Conservation (phyloP, 2,797 vertebrate species). For the Myripristis murdjan region DNA sequence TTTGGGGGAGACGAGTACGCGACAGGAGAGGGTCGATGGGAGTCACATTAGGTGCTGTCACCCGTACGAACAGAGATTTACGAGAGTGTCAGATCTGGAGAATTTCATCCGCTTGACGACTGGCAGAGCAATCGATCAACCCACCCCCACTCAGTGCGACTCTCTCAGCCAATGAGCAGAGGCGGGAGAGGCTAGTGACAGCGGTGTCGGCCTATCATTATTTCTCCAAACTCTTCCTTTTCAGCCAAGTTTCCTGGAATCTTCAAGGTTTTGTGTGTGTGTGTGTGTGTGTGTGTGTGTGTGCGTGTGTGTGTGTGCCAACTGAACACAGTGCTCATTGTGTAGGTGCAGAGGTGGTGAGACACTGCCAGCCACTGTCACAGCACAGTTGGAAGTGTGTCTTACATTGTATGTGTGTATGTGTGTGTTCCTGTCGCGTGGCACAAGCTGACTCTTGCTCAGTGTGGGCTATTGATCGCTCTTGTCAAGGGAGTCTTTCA, state of each 20-base stretch:
- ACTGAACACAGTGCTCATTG: slow-evolving; percentile 24
- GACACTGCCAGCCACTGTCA: slow-evolving; percentile 36
- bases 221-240: slow-evolving; percentile 32
- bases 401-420: slow-evolving; percentile 3
- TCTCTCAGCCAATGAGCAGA: slow-evolving; percentile 53
- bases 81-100: slow-evolving; percentile 56
- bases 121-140: slow-evolving; percentile 70
- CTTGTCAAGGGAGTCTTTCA: slow-evolving; percentile 39
- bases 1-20: slow-evolving; percentile 30
- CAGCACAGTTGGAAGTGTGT: slow-evolving; percentile 12
- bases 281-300: neutral
- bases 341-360: slow-evolving; percentile 23
- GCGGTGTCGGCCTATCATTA: neutral
- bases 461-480: slow-evolving; percentile 45
- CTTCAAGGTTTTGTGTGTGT: slow-evolving; percentile 12
- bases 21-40: slow-evolving; percentile 3
- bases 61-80: slow-evolving; percentile 70
- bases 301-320: neutral
- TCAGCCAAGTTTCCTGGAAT: slow-evolving; percentile 30
- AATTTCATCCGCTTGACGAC: slow-evolving; percentile 73
- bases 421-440: neutral
- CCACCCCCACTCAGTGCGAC: slow-evolving; percentile 16
- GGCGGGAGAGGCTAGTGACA: neutral
- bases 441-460: slow-evolving; percentile 6
- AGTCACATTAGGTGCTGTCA: slow-evolving; percentile 61